Base-by-base conservation (phyloP, 2,797 vertebrate species). In the Tiaroga cobitis region DNA sequence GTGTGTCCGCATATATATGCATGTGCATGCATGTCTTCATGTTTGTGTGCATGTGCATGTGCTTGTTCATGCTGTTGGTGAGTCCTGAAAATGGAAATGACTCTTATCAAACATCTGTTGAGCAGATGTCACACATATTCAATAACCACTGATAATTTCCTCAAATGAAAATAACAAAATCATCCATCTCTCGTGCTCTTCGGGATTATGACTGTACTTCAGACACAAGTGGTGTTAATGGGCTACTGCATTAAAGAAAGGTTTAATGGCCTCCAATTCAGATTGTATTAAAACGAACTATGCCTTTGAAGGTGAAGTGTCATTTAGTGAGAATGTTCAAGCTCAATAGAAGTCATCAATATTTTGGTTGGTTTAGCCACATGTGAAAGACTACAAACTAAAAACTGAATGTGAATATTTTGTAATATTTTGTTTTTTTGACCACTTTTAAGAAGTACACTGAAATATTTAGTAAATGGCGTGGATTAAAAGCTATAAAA, bases 1-100 rank as follows among this genome's bases (percentile, higher is more conserved):
- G 37, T 32, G 34, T 77, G 79, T 32, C 49, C 1, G 11, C 49
- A 59, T 61, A 49, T 76, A 21, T 46, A 9, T 43, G 68, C 32
- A 72, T 73, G 3, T 43, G 46, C 37, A 41, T 39, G 3, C 26
- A 65, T 26, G 34, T 39, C n/a, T 43, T 79, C 24, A 43, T 4
- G 21, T 68, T n/a, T 77, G 34, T 51, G 46, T 46, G 51, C 49
- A 56, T 24, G 41, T 65, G 54, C 34, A 56, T 24, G 41, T 65
- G 54, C 34, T 72, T 75, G 77, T 82, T 73, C 32, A 68, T 81
- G 76, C 24, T 65, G n/a, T 72, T 70, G 9, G 16, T 65, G 39
- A 65, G 29, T 56, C 1, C 1, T n/a, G 29, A 51, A 75, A 75
- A 56, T 37, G 41, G 63, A 82, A 34, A 79, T 80, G 2, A 24